phyloP scores from a whole-genome alignment of 2,797 vertebrate species.

The Pantherophis alleghaniensis region DNA sequence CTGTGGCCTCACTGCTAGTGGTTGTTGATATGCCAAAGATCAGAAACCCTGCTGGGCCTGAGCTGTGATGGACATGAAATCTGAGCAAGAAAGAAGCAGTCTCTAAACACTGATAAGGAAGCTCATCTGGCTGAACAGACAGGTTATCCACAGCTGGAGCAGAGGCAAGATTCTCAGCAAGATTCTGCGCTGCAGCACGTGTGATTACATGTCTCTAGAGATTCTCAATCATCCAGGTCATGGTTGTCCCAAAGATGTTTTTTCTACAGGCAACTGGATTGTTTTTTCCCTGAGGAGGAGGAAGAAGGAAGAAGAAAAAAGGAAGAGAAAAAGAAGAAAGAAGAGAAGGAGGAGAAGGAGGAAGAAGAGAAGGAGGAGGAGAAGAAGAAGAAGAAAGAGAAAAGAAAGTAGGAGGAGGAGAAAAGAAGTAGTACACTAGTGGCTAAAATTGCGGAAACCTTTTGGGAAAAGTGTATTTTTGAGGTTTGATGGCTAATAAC shows the following conservation, averaged over 20 bases:
- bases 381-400: too few species aligned
- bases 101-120: not conserved
- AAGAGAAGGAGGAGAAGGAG: too few species aligned
- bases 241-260: not conserved
- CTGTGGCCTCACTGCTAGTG: not conserved
- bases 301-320: fast-evolving
- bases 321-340: too few species aligned
- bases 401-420: too few species aligned
- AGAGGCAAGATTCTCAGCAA: not conserved
- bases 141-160: not conserved
- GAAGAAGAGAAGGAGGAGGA: too few species aligned
- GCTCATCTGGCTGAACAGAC: slow-evolving; percentile 1
- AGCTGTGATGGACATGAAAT: not conserved
- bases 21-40: not conserved
- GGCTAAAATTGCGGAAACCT: too few species aligned
- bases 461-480: too few species aligned
- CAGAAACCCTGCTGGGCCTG: slow-evolving; percentile 11
- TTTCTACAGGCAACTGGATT: not conserved
- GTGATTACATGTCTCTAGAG: not conserved
- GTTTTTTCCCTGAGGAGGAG: not conserved
- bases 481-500: too few species aligned
- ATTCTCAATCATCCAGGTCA: not conserved
- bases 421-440: too few species aligned
- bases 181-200: not conserved
- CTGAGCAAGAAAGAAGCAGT: not conserved